Evolutionary conservation across 2,888 invertebrate genomes (phyloP), one percentile per base, ranked within the genome.

Genomic region (Gasteruption jaculator): DNA sequence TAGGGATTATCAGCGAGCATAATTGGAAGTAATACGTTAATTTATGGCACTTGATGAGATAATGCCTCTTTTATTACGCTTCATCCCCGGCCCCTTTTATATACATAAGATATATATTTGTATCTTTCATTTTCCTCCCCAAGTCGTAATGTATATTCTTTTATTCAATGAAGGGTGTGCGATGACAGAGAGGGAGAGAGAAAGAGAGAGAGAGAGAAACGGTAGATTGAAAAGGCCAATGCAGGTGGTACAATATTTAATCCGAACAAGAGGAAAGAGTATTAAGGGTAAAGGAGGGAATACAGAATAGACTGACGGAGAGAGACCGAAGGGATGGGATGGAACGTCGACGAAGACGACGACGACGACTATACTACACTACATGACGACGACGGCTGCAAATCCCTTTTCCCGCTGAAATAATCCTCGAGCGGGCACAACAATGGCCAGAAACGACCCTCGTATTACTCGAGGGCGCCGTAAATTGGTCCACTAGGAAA

Each of bases 401-500:
- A 41, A 39, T 39, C 50, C 46, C 46, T 45, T 49, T 48, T 49
- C 48, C 45, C 47, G 50, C 49, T 51, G 53, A 53, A 59, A 58
- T 59, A 58, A 59, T 60, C 56, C 56, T 46, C 37, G 37, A 46
- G 42, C 45, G 38, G 54, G 52, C 48, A 54, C 53, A 56, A 58
- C 60, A 63, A 64, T 61, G 57, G 61, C 50, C 55, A 52, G 58
- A 60, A 61, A 58, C 58, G 58, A 61, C 58, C 58, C 59, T 58
- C 53, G 45, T 55, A 53, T 54, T 51, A 48, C 47, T 46, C 45
- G 49, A 54, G 61, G 60, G 63, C 58, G 56, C 59, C 59, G 62
- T 61, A 63, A 65, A 66, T 66, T 65, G 63, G 61, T 61, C 58
- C 57, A 57, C 56, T 58, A 54, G 56, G 53, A 56, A 49, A 34